Percentiles rank a stretch among this genome's conserved stretches.
Conservation (phyloP, 92 coral and sea anemone species). For the Scolanthus callimorphus region DNA sequence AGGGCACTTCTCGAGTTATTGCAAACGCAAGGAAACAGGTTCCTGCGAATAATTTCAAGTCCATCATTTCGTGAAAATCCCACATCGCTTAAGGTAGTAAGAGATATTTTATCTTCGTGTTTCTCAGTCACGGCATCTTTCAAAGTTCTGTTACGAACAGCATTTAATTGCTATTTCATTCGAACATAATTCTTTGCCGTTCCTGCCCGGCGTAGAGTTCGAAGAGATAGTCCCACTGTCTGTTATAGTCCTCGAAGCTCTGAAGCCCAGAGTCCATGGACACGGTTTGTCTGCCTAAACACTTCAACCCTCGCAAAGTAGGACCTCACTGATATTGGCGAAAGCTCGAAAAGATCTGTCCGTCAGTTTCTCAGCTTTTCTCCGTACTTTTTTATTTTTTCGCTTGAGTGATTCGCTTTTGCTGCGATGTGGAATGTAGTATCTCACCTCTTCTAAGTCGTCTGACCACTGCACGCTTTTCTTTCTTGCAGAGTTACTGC, state of each 20-base stretch:
- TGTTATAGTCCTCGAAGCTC: constrained; percentile 66
- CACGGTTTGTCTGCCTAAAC: constrained; percentile 31
- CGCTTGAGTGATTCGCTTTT: constrained; percentile 52
- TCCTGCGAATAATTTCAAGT: no score
- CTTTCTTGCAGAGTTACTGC: constrained; percentile 64
- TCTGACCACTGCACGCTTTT: constrained; percentile 77
- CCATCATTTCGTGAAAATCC: no score
- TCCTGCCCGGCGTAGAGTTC: constrained; percentile 41
- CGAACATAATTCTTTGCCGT: neutral
- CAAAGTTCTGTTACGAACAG: no score
- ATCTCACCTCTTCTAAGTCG: constrained; percentile 72
- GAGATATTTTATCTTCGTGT: no score
- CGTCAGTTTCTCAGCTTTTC: constrained; percentile 50
- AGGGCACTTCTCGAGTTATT: no score
- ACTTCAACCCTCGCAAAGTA: constrained; percentile 6
- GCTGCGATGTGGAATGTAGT: constrained; percentile 61
- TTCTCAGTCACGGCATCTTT: no score
- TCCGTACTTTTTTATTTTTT: constrained; percentile 51
- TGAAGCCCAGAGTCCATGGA: constrained; percentile 58
- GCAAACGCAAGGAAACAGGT: no score
- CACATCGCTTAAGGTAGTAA: no score
- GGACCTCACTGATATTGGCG: constrained; percentile 13
- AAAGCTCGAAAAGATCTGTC: constrained; percentile 33
- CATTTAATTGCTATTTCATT: no score
- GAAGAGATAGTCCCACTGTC: constrained; percentile 71